phyloP scores from a whole-genome alignment of 2,888 invertebrate genomes.

The Petrolisthes manimaculis region DNA sequence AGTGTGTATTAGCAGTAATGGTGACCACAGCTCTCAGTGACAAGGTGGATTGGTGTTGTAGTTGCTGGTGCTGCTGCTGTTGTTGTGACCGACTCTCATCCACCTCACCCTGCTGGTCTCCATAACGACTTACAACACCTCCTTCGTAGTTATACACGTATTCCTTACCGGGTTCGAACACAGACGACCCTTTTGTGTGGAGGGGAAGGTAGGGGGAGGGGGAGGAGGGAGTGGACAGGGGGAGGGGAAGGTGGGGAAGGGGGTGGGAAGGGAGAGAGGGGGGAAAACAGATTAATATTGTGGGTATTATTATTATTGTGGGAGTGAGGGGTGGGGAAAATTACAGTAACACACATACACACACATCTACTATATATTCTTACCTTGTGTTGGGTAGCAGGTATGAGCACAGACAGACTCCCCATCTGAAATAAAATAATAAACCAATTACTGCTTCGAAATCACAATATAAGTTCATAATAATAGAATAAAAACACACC shows the following conservation, averaged over 20 bases:
- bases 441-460: too few relatives aligned
- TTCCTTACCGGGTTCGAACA: background rate
- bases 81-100: too few relatives aligned
- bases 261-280: background rate
- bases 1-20: constrained; percentile 4
- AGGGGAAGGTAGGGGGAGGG: background rate
- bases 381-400: background rate
- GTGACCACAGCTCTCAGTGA: background rate
- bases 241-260: background rate
- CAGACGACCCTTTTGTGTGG: background rate
- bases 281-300: too few relatives aligned
- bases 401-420: constrained; percentile 2
- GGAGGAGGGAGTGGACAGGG: background rate
- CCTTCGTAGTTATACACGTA: constrained; percentile 9
- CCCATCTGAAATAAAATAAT: background rate
- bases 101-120: too few relatives aligned
- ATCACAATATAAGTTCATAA: too few relatives aligned
- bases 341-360: too few relatives aligned
- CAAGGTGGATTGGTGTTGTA: background rate
- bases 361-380: background rate
- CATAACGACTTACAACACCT: background rate
- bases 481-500: too few relatives aligned
- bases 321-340: too few relatives aligned
- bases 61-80: too few relatives aligned
- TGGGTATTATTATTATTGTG: too few relatives aligned